Conservation (phyloP, 2,113 vertebrate species). For the Neodon shergylaensis region DNA sequence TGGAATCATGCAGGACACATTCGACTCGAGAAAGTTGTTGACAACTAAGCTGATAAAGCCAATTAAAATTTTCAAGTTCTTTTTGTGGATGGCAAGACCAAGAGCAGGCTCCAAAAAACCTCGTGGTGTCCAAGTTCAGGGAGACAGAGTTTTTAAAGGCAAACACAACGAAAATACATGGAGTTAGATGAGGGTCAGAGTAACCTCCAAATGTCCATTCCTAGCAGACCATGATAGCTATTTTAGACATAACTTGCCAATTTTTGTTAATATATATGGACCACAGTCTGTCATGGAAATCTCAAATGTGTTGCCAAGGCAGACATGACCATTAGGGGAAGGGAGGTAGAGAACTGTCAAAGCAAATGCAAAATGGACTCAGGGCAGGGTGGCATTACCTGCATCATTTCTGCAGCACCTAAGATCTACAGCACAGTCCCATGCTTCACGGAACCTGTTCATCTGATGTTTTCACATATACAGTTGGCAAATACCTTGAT, state of each 20-base stretch:
- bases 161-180: neutral
- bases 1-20: fast-evolving
- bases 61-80: neutral
- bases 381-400: neutral
- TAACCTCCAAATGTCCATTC: neutral
- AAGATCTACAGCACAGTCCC: neutral
- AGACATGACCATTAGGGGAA: neutral
- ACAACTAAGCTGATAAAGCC: neutral
- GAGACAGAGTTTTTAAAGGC: neutral
- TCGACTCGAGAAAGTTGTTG: neutral
- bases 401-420: neutral
- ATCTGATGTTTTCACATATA: neutral
- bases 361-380: neutral
- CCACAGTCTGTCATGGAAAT: neutral
- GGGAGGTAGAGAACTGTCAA: neutral
- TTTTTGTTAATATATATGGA: neutral
- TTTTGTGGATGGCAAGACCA: neutral
- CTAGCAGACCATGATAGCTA: neutral
- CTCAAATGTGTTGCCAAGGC: neutral
- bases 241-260: neutral
- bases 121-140: neutral
- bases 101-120: neutral
- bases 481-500: neutral
- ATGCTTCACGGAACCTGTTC: neutral
- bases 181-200: neutral